Base-by-base conservation (phyloP, 2,797 vertebrate genomes). In the Esox lucius region DNA sequence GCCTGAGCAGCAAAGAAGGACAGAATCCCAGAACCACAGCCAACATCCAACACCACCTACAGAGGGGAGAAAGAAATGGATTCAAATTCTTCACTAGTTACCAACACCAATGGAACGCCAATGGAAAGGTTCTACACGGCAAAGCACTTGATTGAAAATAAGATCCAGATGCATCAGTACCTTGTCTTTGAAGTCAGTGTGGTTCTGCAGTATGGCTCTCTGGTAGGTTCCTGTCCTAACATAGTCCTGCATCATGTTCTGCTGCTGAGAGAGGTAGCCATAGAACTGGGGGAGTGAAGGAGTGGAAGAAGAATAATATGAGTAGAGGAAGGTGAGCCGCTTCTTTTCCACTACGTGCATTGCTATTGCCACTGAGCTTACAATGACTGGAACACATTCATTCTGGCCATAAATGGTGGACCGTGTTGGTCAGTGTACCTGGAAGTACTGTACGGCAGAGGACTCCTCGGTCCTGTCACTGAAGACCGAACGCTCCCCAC, bases 171-270 rank as follows among this genome's bases (percentile, higher is more conserved):
- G 28, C 5, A 15, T 31, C 42, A 5, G 35, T 86, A 97, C 97
- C 94, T 98, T 98, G 85, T 98, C 97, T 83, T 98, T 98, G 89
- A 99, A 99, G 93, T 98, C 97, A 0, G 91, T 93, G 89, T 99
- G 97, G 91, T 99, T 99, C 90, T 99, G 97, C 48, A 99, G 94
- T 86, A 99, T 99, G 0, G 97, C 97, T 0, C 97, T 93, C 78
- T 98, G 97, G 89, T 99, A 98, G 17, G 97, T 99, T 81, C 97
- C 97, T 26, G 97, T 99, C 81, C 97, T 93, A 77, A 98, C 96
- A 0, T 99, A 99, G 83, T 98, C 97, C 91, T 99, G 97, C 97
- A 99, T 99, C 97, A 99, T 99, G 90, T 99, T 99, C 94, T 99
- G 97, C 90, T 99, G 97, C 94, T 99, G 97, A 11, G 97, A 99